phyloP scores from a whole-genome alignment of 2,797 vertebrate species.

The Myotis daubentonii region DNA sequence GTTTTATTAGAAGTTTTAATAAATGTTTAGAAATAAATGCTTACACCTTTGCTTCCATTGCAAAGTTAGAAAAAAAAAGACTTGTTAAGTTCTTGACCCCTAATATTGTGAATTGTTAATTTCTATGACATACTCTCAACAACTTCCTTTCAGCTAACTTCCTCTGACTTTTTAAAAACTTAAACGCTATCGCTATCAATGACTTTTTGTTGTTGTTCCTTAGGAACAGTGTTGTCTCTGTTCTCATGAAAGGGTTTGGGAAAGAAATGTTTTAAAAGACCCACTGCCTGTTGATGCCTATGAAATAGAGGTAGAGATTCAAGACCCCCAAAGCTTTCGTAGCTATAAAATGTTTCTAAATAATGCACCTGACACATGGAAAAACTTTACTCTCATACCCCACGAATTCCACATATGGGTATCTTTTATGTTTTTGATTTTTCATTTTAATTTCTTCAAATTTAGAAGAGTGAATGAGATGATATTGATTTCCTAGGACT shows the following conservation, averaged over 20 bases:
- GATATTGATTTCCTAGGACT: neutral
- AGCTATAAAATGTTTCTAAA: conserved; percentile 38
- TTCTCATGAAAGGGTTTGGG: conserved; percentile 1
- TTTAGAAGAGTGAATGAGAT: neutral
- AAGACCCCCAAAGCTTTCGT: neutral
- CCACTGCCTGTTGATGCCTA: neutral
- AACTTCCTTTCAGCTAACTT: neutral
- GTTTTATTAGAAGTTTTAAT: conserved; percentile 21
- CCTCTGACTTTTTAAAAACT: conserved; percentile 33
- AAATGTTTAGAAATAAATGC: neutral
- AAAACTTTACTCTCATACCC: neutral
- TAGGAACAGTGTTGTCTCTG: neutral
- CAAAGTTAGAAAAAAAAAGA: neutral
- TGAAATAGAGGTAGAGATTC: neutral
- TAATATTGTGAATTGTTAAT: neutral
- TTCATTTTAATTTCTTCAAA: neutral
- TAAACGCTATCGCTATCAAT: conserved; percentile 13
- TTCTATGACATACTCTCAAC: conserved; percentile 15
- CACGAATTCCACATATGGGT: neutral
- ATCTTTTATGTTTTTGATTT: neutral
- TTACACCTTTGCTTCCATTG: neutral
- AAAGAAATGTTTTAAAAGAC: conserved; percentile 25
- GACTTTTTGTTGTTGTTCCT: neutral
- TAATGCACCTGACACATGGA: neutral
- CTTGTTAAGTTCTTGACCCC: neutral